phyloP scores from a whole-genome alignment of 2,888 invertebrate species.

The Platerodrilus igneus region DNA sequence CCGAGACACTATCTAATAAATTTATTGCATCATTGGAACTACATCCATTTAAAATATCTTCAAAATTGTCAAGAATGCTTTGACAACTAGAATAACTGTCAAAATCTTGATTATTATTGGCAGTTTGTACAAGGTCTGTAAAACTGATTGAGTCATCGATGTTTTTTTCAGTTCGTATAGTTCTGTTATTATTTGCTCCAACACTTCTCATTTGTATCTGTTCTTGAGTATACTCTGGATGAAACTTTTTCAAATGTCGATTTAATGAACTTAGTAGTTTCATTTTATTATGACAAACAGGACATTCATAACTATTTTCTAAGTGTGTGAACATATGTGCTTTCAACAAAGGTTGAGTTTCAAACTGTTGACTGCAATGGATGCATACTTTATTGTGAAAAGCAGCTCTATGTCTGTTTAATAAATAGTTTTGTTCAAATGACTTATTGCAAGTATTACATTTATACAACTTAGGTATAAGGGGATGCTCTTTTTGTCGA shows the following conservation, averaged over 20 bases:
- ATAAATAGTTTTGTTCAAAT: conserved; percentile 24
- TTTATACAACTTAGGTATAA: too few species aligned
- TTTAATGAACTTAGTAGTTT: conserved; percentile 26
- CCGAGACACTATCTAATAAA: conserved; percentile 7
- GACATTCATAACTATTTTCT: conserved; percentile 19
- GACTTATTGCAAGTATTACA: conserved; percentile 32
- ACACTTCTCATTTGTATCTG: too few species aligned
- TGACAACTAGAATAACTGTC: too few species aligned
- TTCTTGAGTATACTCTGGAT: conserved; percentile 6
- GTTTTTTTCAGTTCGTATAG: neutral
- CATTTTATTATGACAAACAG: conserved; percentile 25
- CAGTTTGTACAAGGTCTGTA: too few species aligned
- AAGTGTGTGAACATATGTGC: conserved; percentile 13
- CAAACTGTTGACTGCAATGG: conserved; percentile 15
- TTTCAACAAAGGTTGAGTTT: conserved; percentile 9
- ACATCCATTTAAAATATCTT: conserved; percentile 26
- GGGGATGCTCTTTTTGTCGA: too few species aligned
- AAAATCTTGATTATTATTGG: too few species aligned
- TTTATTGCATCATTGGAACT: conserved; percentile 10
- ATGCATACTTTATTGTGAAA: conserved; percentile 17
- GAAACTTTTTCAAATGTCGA: conserved; percentile 24
- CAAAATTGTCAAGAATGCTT: conserved; percentile 26
- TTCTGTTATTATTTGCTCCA: neutral
- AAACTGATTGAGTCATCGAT: too few species aligned
- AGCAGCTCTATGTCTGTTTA: conserved; percentile 31